phyloP scores from a whole-genome alignment of 1,140 invertebrate genomes.

The Heliconius congener region DNA sequence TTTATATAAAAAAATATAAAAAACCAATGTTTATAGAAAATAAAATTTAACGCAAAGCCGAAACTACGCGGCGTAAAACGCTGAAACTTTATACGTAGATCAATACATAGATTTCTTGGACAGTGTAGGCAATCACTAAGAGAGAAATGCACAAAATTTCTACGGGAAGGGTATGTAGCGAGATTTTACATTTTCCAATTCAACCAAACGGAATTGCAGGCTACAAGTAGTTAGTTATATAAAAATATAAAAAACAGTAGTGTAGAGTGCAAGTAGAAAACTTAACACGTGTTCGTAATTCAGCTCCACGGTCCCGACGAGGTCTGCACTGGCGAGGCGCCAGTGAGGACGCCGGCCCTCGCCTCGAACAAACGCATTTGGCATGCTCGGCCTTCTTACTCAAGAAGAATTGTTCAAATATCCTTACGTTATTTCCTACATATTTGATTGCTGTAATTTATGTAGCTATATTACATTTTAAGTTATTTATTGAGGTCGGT shows the following conservation, averaged over 20 bases:
- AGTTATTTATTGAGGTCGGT: too few relatives aligned
- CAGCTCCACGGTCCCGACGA: neutral
- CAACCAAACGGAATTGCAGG: neutral
- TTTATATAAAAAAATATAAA: too few relatives aligned
- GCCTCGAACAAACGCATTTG: neutral
- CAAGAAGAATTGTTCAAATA: neutral
- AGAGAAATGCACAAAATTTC: too few relatives aligned
- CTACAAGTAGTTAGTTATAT: neutral
- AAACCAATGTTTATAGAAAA: too few relatives aligned
- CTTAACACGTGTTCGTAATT: conserved; percentile 8
- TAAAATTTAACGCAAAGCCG: too few relatives aligned
- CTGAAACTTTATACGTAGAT: too few relatives aligned
- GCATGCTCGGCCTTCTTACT: neutral
- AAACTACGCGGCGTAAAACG: too few relatives aligned
- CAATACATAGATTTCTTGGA: too few relatives aligned
- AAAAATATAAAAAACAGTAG: neutral
- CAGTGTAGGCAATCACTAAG: too few relatives aligned
- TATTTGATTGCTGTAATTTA: neutral
- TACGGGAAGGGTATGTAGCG: too few relatives aligned
- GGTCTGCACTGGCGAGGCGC: neutral
- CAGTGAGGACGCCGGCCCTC: neutral
- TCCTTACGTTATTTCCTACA: neutral
- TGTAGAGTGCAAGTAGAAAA: neutral
- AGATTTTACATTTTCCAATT: too few relatives aligned
- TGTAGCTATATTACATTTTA: neutral